phyloP scores from a whole-genome alignment of 2,113 vertebrate genomes.

The Balaeniceps rex region DNA sequence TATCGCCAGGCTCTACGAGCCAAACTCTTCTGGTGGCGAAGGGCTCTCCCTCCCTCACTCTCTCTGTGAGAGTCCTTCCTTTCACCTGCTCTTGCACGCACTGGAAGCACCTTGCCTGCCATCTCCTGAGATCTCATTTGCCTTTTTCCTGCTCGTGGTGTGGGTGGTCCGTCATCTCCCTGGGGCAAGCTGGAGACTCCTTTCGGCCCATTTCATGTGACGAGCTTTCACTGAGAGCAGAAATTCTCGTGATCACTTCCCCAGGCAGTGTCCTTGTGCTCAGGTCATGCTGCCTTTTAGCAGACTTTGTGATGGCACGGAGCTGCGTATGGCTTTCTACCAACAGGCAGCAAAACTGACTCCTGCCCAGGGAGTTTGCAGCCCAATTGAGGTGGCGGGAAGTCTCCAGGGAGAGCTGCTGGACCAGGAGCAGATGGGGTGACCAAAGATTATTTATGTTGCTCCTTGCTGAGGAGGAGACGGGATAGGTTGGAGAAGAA shows the following conservation, averaged over 20 bases:
- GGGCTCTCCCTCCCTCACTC: not conserved
- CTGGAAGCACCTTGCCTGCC: not conserved
- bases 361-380: not conserved
- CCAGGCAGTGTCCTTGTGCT: not conserved
- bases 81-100: not conserved
- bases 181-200: not conserved
- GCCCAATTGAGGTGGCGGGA: not conserved
- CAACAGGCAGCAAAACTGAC: not conserved
- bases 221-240: not conserved
- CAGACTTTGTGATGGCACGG: not conserved
- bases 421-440: not conserved
- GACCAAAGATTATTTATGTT: not conserved
- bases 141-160: not conserved
- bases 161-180: not conserved
- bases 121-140: not conserved
- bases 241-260: not conserved
- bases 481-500: not conserved
- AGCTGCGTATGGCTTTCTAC: not conserved
- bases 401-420: not conserved
- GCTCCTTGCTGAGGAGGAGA: not conserved
- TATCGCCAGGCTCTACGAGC: not conserved
- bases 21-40: not conserved
- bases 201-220: not conserved
- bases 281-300: not conserved
- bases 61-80: not conserved